A percentile compares a stretch with the other conserved stretches of the same genome.
phyloP scores from a whole-genome alignment of 2,888 invertebrate species.

The Blastobasis lacticolella region DNA sequence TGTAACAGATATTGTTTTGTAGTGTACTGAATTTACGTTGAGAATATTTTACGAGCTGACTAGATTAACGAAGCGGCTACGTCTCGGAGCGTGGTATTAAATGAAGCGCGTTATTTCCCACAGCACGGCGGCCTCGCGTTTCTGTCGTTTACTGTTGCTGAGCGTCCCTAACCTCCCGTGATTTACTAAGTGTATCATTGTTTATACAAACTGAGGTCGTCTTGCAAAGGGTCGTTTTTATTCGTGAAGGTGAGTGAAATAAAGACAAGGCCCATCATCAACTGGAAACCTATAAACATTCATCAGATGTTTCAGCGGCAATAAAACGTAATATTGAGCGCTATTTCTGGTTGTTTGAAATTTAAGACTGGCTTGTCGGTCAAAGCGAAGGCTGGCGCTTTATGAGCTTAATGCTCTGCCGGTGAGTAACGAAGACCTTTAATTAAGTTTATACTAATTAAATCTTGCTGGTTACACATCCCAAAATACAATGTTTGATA shows the following conservation, averaged over 20 bases:
- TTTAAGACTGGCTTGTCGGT: constrained; percentile 11
- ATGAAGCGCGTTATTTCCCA: too few relatives aligned
- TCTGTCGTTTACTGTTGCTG: constrained; percentile 27
- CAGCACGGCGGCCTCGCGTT: constrained; percentile 14
- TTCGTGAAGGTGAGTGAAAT: constrained; percentile 47
- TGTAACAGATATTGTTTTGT: too few relatives aligned
- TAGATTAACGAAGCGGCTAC: too few relatives aligned
- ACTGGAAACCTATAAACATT: constrained; percentile 30
- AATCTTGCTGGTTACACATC: too few relatives aligned
- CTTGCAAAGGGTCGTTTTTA: constrained; percentile 29
- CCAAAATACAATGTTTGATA: too few relatives aligned
- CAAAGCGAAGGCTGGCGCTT: constrained; percentile 27
- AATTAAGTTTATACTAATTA: too few relatives aligned
- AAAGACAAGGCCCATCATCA: constrained; percentile 28
- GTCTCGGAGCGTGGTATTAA: too few relatives aligned
- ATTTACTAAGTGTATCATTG: constrained; percentile 43
- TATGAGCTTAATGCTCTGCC: constrained; percentile 1
- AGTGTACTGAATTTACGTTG: too few relatives aligned
- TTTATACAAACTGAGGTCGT: constrained; percentile 44
- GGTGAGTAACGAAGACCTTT: too few relatives aligned
- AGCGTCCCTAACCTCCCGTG: constrained; percentile 37
- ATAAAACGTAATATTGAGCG: constrained; percentile 10
- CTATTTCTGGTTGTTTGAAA: constrained; percentile 24
- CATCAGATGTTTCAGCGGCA: constrained; percentile 3
- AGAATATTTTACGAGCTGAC: too few relatives aligned